These are phyloP conservation scores for Bombus ignitus DNA, from an alignment of 1,140 invertebrate genomes.

Conservation along the genomic window DNA sequence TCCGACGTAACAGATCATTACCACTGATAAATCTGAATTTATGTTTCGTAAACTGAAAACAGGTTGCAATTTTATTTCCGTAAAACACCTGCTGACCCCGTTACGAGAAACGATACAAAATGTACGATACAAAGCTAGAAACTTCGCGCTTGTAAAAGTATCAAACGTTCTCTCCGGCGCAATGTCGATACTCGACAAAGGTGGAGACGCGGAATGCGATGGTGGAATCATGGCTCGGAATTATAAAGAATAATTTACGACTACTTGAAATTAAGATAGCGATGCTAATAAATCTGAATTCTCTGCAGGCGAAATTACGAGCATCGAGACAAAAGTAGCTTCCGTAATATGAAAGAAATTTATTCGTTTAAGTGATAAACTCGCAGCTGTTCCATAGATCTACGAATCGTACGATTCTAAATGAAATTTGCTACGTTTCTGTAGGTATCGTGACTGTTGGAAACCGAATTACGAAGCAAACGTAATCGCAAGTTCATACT, in stretches of 20 bases:
- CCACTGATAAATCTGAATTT: slow-evolving; percentile 13
- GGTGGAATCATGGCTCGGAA: not conserved
- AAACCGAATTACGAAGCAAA: not conserved
- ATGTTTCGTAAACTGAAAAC: slow-evolving; percentile 19
- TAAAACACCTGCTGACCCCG: not conserved
- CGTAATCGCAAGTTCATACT: not conserved
- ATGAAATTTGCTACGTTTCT: not conserved
- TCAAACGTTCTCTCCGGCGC: not conserved
- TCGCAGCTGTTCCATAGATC: not conserved
- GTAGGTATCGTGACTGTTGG: not conserved
- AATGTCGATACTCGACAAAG: not conserved
- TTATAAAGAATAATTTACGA: slow-evolving; percentile 23
- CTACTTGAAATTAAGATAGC: slow-evolving; percentile 13
- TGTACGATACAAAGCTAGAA: not conserved
- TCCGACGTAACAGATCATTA: slow-evolving; percentile 14
- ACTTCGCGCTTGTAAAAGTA: not conserved
- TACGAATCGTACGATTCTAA: not conserved
- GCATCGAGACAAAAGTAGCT: not conserved
- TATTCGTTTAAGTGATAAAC: not conserved
- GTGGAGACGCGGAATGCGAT: not conserved
- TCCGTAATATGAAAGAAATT: not conserved
- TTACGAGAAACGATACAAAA: not conserved
- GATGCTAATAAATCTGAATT: slow-evolving; percentile 21
- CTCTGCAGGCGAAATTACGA: not conserved
- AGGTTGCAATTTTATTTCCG: slow-evolving; percentile 18